phyloP scores from a whole-genome alignment of 2,888 invertebrate species.

The Ormyrus thymus region DNA sequence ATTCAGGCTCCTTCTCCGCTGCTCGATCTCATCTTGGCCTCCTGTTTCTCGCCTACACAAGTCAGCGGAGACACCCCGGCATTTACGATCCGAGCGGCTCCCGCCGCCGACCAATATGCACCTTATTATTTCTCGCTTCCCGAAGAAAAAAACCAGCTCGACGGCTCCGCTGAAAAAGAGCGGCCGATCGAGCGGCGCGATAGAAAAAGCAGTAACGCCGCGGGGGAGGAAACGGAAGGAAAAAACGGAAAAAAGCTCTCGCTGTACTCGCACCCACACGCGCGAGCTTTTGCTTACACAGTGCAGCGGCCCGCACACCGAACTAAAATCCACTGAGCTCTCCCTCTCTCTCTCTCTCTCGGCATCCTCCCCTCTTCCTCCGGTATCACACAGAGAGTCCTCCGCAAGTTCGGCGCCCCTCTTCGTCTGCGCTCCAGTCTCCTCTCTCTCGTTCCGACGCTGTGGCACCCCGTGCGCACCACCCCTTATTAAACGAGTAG shows the following conservation, averaged over 20 bases:
- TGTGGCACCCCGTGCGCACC: slow-evolving; percentile 46
- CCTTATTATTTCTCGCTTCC: slow-evolving; percentile 22
- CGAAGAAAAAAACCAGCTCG: background rate
- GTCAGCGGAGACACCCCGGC: background rate
- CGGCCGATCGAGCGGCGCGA: too few relatives aligned
- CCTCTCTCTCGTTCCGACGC: background rate
- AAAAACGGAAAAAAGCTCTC: too few relatives aligned
- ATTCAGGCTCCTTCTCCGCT: slow-evolving; percentile 15
- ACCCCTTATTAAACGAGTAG: slow-evolving; percentile 58
- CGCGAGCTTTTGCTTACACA: too few relatives aligned
- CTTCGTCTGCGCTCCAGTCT: slow-evolving; percentile 25
- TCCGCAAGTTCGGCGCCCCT: slow-evolving; percentile 22
- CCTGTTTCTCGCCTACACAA: background rate
- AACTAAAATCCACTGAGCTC: background rate
- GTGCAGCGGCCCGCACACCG: too few relatives aligned
- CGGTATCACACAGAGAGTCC: background rate
- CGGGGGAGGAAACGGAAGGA: too few relatives aligned
- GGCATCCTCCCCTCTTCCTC: background rate
- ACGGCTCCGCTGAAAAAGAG: background rate
- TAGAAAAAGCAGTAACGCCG: background rate
- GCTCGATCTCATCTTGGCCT: too few relatives aligned
- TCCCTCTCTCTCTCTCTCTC: background rate
- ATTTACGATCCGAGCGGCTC: slow-evolving; percentile 30
- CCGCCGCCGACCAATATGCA: background rate
- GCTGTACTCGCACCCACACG: too few relatives aligned